A percentile compares a stretch with the other conserved stretches of the same genome.
These are phyloP conservation scores for Phocoena phocoena DNA, from an alignment of 2,113 vertebrate genomes.

Conservation along the genomic window DNA sequence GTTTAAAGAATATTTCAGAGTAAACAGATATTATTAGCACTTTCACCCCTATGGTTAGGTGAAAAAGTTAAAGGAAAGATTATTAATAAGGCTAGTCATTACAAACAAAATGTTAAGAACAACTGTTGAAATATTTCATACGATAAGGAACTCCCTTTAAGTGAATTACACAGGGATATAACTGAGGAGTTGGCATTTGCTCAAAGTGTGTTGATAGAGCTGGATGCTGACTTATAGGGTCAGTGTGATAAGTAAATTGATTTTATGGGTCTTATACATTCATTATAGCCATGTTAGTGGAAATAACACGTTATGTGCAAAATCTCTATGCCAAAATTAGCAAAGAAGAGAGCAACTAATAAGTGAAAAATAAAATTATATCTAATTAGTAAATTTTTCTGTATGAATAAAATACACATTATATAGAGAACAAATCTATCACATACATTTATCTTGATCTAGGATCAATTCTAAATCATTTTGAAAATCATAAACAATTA, in stretches of 20 bases:
- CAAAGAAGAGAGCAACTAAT: background rate
- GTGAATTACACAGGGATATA: background rate
- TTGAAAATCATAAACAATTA: background rate
- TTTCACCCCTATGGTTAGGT: background rate
- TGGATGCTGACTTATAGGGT: background rate
- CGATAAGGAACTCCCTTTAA: background rate
- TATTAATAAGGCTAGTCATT: background rate
- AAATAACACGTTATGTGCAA: background rate
- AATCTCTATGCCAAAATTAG: background rate
- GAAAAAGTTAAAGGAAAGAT: background rate
- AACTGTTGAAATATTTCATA: background rate
- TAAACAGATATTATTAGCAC: background rate
- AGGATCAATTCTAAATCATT: background rate
- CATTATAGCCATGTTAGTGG: background rate
- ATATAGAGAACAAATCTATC: background rate
- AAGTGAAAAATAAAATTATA: background rate
- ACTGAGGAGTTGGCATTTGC: background rate
- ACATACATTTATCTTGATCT: background rate
- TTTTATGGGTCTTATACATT: background rate
- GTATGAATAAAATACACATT: background rate
- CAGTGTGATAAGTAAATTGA: background rate
- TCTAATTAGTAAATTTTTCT: background rate
- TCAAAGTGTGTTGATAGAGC: background rate
- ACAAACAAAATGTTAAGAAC: constrained; percentile 8
- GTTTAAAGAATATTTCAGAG: background rate